These are phyloP conservation scores for Acanthisitta chloris DNA, from an alignment of 2,113 vertebrate genomes.

Conservation along the genomic window DNA sequence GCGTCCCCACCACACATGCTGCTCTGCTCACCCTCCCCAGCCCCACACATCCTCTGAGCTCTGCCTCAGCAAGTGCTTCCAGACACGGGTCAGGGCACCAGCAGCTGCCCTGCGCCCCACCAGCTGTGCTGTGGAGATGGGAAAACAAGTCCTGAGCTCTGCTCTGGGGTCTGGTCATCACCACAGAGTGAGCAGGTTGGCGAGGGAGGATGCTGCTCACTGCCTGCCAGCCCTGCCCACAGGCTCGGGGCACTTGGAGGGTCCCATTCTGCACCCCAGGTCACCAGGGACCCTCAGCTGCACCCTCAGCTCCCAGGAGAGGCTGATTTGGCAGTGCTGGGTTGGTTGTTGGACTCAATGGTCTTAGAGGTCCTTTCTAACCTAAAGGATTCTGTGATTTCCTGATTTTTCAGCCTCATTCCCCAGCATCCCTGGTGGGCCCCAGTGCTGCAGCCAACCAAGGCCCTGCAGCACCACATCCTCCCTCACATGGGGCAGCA, in stretches of 20 bases:
- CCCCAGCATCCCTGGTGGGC: fast-evolving
- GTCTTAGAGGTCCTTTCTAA: not conserved
- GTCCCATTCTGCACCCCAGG: not conserved
- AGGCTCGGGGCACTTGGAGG: not conserved
- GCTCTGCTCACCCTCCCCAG: not conserved
- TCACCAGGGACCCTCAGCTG: not conserved
- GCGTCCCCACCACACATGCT: not conserved
- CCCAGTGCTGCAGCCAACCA: fast-evolving
- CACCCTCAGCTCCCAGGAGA: fast-evolving
- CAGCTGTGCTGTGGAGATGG: not conserved
- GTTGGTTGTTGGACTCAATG: fast-evolving
- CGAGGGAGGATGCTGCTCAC: not conserved
- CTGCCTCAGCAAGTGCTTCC: not conserved
- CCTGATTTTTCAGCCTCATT: too few relatives aligned
- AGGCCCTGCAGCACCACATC: not conserved
- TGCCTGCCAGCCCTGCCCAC: not conserved
- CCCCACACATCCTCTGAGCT: not conserved
- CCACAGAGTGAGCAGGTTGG: fast-evolving
- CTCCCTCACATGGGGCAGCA: fast-evolving
- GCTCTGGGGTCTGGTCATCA: fast-evolving
- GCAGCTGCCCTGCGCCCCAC: not conserved
- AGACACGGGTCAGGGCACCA: not conserved
- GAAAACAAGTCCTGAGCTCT: not conserved
- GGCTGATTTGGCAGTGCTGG: not conserved
- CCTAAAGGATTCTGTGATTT: not conserved